phyloP scores from a whole-genome alignment of 2,113 vertebrate genomes.

The Oreochromis aureus region DNA sequence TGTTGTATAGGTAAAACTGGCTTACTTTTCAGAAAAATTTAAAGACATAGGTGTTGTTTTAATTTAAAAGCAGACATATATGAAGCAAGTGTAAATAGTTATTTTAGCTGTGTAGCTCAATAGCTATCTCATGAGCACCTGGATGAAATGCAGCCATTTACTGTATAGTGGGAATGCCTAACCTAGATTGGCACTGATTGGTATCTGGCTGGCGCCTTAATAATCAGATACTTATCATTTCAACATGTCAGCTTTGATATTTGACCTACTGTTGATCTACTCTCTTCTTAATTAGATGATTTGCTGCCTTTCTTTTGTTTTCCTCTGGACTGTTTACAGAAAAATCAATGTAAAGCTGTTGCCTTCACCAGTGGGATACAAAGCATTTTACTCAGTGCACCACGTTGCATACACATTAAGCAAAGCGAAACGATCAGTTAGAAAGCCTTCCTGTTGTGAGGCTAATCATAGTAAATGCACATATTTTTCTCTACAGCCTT shows the following conservation, averaged over 20 bases:
- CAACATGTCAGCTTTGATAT: not conserved
- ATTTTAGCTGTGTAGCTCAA: not conserved
- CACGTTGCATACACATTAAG: not conserved
- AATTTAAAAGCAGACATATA: not conserved
- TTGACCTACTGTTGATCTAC: not conserved
- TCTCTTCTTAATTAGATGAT: not conserved
- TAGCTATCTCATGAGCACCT: not conserved
- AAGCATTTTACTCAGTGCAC: not conserved
- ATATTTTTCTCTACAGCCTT: not conserved
- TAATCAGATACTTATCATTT: not conserved
- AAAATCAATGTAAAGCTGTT: not conserved
- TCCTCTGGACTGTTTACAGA: not conserved
- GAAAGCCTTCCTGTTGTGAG: not conserved
- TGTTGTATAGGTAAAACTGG: not conserved
- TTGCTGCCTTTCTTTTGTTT: not conserved
- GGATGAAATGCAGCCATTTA: not conserved
- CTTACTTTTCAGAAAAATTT: not conserved
- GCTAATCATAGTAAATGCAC: not conserved
- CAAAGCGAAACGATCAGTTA: accelerated
- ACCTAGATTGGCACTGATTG: not conserved
- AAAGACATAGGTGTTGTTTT: not conserved
- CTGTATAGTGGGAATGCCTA: not conserved
- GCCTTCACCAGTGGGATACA: not conserved
- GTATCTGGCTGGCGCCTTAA: not conserved
- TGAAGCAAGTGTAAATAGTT: not conserved